Conservation (phyloP, 2,113 vertebrate genomes). For the Camelus bactrianus region DNA sequence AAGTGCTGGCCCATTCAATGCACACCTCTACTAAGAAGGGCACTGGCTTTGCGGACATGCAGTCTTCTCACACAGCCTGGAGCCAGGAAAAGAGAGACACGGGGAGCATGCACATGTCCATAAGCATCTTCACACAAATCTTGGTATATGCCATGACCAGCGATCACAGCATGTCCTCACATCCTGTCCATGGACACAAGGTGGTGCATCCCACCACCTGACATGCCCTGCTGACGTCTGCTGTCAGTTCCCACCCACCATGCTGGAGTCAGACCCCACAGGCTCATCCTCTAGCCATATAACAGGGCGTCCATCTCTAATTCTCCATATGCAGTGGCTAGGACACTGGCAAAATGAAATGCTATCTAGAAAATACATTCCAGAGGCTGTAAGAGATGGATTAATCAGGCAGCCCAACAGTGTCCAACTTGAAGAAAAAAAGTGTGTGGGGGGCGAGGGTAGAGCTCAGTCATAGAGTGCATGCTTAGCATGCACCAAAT, state of each 20-base stretch:
- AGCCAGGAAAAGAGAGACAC: not conserved
- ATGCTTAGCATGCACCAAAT: too few species aligned
- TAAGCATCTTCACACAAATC: not conserved
- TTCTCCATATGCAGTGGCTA: not conserved
- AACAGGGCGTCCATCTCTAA: not conserved
- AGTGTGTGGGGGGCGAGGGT: too few species aligned
- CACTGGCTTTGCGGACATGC: not conserved
- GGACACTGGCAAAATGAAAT: not conserved
- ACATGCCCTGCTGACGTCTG: too few species aligned
- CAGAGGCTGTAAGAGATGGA: not conserved
- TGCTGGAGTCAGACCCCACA: not conserved
- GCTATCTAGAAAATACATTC: not conserved
- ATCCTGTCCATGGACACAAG: not conserved
- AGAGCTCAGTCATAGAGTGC: too few species aligned
- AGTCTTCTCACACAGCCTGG: not conserved
- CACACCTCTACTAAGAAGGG: not conserved
- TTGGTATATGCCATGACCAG: not conserved
- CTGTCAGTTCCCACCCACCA: not conserved
- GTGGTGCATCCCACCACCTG: not conserved
- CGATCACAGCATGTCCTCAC: not conserved
- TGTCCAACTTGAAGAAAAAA: not conserved
- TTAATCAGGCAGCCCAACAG: not conserved
- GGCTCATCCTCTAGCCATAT: not conserved
- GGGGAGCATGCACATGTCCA: not conserved
- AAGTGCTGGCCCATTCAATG: not conserved